phyloP scores from a whole-genome alignment of 2,888 invertebrate species.

The Apamea epomidion region DNA sequence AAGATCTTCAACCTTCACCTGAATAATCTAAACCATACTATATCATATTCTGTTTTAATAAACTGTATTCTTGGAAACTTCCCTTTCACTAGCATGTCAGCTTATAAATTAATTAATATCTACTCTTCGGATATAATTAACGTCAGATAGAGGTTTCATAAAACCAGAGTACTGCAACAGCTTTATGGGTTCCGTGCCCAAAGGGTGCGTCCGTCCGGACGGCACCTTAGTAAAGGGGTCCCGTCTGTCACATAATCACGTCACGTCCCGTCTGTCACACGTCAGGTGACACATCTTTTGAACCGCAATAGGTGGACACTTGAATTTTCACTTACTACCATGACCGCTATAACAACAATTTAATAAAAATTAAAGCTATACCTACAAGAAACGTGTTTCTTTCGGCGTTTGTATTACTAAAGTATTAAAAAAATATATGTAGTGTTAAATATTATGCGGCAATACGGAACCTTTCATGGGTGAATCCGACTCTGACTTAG shows the following conservation, averaged over 20 bases:
- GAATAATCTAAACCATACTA: not conserved
- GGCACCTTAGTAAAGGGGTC: not conserved
- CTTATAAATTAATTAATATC: not conserved
- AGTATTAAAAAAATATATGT: not conserved
- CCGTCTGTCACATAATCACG: not conserved
- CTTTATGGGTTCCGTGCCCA: not conserved
- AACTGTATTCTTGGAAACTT: not conserved
- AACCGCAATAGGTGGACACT: not conserved
- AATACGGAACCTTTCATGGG: not conserved
- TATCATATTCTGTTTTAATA: not conserved
- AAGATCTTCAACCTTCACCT: not conserved
- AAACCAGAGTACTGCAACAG: slow-evolving; percentile 10
- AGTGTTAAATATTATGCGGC: not conserved
- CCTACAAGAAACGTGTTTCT: not conserved
- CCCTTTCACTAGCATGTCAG: not conserved
- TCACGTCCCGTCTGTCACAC: not conserved
- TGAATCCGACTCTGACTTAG: not conserved
- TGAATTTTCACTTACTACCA: not conserved
- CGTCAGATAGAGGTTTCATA: slow-evolving; percentile 6
- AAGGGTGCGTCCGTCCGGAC: not conserved
- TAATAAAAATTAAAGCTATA: not conserved
- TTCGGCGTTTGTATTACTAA: not conserved
- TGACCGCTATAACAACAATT: not conserved
- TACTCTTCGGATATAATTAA: slow-evolving; percentile 12
- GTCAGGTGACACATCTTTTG: not conserved